phyloP scores from a whole-genome alignment of 2,113 vertebrate genomes.

The Ochotona curzoniae region DNA sequence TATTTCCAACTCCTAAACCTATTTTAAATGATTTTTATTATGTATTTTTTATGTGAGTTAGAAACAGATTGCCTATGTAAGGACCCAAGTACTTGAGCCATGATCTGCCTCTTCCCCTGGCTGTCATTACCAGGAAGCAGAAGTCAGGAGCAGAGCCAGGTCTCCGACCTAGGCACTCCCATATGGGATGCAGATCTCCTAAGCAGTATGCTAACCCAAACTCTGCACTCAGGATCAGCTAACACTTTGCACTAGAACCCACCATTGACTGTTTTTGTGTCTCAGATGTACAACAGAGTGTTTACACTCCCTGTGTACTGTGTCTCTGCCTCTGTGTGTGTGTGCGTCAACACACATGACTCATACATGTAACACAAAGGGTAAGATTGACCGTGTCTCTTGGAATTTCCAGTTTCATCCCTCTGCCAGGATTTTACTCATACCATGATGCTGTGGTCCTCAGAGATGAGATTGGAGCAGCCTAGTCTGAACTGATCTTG shows the following conservation, averaged over 20 bases:
- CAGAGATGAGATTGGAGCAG: neutral
- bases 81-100: too few species aligned
- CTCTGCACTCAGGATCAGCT: neutral
- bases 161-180: too few species aligned
- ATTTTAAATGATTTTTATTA: neutral
- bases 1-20: neutral
- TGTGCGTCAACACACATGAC: neutral
- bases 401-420: neutral
- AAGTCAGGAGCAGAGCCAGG: too few species aligned
- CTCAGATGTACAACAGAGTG: neutral
- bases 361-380: neutral
- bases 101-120: too few species aligned
- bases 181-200: too few species aligned
- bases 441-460: neutral
- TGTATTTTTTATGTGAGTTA: too few species aligned
- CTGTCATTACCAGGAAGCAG: too few species aligned
- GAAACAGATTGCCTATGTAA: too few species aligned
- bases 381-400: neutral
- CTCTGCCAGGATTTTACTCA: neutral
- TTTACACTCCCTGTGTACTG: too few species aligned
- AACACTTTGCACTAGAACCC: neutral
- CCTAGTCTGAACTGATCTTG: neutral
- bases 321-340: neutral
- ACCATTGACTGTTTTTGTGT: neutral
- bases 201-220: neutral